Base-by-base conservation (phyloP, 2,888 invertebrate genomes). In the Folsomia candida region DNA sequence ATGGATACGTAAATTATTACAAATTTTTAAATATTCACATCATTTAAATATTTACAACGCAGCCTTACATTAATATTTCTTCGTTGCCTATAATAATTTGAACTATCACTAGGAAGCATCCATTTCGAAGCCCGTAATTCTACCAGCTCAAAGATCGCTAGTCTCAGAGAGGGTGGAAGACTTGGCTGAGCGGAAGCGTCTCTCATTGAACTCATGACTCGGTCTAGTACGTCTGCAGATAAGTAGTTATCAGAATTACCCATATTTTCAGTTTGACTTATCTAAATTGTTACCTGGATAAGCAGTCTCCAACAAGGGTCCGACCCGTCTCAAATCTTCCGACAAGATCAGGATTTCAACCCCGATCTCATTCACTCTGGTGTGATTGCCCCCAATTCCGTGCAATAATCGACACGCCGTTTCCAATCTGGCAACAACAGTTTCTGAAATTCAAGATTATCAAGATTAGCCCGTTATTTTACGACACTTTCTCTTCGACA, bases 81-180 rank as follows among this genome's bases (percentile, higher is more conserved):
- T 27, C 79, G 72, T 74, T 85, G 83, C 61, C 83, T 83, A 83
- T 94, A 94, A 84, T 94, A 94, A 81, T 90, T 89, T 84, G 89
- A 90, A 87, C 92, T 90, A 81, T 91, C 90, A 83, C 92, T 91
- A 79, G 89, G 90, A 75, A 90, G 89, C 82, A 91, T 90, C 96
- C 96, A 96, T 82, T 91, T 89, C 84, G 92, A 92, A 75, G 95
- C 95, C 83, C 96, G 88, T 82, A 96, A 86, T 86, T 97, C 96
- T 81, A 97, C 93, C 76, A 96, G 86, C 86, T 96, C 94, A 83
- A 97, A 89, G 81, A 96, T 78, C 11, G 79, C 79, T 3, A 79
- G 67, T 25, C 69, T 37, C 24, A 71, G 63, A 24, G 66, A 59
- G 4, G 76, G 71, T 9, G 77, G 76, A 54, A 78, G 70, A 62